Base-by-base conservation (phyloP, 2,888 invertebrate genomes). In the Tryphoninae sp. region DNA sequence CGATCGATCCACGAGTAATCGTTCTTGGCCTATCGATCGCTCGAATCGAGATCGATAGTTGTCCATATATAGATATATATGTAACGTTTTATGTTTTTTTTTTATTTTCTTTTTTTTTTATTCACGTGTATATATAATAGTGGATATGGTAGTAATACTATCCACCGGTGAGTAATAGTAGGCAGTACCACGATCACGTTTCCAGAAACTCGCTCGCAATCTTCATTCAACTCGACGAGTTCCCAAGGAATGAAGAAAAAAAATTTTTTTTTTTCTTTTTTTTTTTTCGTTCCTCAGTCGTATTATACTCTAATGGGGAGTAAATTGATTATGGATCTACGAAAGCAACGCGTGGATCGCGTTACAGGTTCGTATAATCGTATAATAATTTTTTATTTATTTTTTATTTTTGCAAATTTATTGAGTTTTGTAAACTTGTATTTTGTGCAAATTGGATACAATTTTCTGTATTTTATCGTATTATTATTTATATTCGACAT, bases 1-100 rank as follows among this genome's bases (percentile, higher is more conserved):
- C 82, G 81, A 81, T 80, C 81, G 65, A 67, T 58, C 42, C 53
- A 51, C 64, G 51, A 59, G 81, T 78, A 81, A 81, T 81, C 81
- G 74, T 67, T 67, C 76, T 69, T 78, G 71, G 64, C 40, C 74
- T 69, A 82, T 82, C 80, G 81, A 68, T 83, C 76, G 80, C 69
- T 74, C 58, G 73, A 23, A 67, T 77, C 76, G 72, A 23, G 80
- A 81, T 81, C 77, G 61, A 67, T 72, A 3, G 53, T 55, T 23
- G 58, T 40, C 22, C 59, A 16, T 45, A 22, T 55, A 11, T 26
- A 33, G 51, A 13, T 33, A 62, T 42, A 55, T 55, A 69, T 59
- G 13, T 69, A 33, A 33, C 6, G 4, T 33, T 33, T 33, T 33
- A 6, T 33, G 4, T 33, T 6, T 33, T 33, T 33, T 33, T 33